Evolutionary conservation across 2,888 invertebrate genomes (phyloP), one percentile per base, ranked within the genome.

Genomic region (Aphrophora alni): DNA sequence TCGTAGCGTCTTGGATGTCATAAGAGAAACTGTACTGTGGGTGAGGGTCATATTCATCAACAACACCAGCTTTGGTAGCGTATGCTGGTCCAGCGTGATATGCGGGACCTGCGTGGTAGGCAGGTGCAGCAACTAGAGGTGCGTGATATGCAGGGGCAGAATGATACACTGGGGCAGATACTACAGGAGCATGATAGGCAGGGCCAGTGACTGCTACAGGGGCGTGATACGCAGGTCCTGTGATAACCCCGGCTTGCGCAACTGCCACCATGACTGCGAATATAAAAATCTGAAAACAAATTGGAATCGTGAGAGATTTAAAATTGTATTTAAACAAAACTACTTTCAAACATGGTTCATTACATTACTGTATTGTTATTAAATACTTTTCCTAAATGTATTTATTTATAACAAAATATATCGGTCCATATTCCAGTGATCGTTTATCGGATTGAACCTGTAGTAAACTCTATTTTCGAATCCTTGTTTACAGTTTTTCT

Each of bases 51-150:
- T 84, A 84, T 51, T 84, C 84, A 77, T 84, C 83, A 76, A 83
- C 84, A 44, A 83, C 83, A 59, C 82, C 82, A 26, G 85, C 83
- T 84, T 85, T 84, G 5, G 86, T 7, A 21, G 59, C 86, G 14
- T 86, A 84, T 38, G 87, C 86, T 70, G 83, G 82, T 77, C 81
- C 89, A 87, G 88, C 90, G 88, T 89, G 91, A 84, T 89, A 89
- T 86, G 87, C 21, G 86, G 87, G 12, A 87, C 86, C 17, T 87
- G 88, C 77, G 85, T 82, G 21, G 70, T 85, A 85, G 10, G 85
- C 84, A 75, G 86, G 86, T 51, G 84, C 85, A 74, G 78, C 83
- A 80, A 79, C 80, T 27, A 85, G 81, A 12, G 84, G 85, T 21
- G 85, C 83, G 59, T 25, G 76, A 71, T 72, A 51, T 3, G 59